A percentile compares a stretch with the other conserved stretches of the same genome.
Conservation (phyloP, 1,140 invertebrate genomes). For the Leptonema lineaticorne region DNA sequence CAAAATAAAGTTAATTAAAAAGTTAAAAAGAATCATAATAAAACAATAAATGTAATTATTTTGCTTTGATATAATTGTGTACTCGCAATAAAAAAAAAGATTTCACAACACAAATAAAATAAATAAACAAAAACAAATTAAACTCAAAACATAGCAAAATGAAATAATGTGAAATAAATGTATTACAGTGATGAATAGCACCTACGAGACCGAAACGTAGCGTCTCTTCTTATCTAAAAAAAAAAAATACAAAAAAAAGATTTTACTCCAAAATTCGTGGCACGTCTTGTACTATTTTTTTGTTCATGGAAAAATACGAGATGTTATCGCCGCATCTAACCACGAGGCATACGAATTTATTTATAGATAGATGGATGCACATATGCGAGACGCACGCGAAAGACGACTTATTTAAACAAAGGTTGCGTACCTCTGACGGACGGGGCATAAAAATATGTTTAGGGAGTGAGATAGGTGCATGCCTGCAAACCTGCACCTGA, state of each 20-base stretch:
- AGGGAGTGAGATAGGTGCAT: conserved; percentile 15
- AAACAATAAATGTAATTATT: too few relatives aligned
- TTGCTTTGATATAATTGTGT: too few relatives aligned
- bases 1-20: too few relatives aligned
- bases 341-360: neutral
- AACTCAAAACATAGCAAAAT: neutral
- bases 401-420: conserved; percentile 6
- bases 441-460: conserved; percentile 7
- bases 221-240: neutral
- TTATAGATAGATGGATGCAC: neutral
- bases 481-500: conserved; percentile 23
- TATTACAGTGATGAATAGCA: neutral
- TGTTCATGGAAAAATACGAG: neutral
- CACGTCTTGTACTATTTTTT: neutral
- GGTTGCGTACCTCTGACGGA: neutral
- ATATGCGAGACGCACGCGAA: too few relatives aligned
- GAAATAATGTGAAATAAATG: neutral
- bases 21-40: too few relatives aligned
- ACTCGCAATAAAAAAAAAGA: too few relatives aligned
- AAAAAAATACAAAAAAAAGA: too few relatives aligned
- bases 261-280: neutral
- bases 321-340: neutral
- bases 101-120: too few relatives aligned
- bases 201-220: neutral
- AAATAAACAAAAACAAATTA: too few relatives aligned